phyloP scores from a whole-genome alignment of 2,113 vertebrate species.

The Variabilichromis moorii region DNA sequence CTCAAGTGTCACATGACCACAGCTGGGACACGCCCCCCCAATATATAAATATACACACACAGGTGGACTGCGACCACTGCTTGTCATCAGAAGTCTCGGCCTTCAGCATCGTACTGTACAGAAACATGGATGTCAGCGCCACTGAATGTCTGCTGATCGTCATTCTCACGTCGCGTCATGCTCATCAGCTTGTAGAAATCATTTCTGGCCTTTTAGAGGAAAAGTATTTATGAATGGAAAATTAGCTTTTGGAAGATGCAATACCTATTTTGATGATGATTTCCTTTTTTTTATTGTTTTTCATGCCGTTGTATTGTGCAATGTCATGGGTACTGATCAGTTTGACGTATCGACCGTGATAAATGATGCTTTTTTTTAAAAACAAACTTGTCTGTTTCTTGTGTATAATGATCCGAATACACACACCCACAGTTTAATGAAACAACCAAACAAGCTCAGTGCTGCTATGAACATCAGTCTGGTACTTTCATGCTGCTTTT shows the following conservation, averaged over 20 bases:
- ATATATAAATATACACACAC: neutral
- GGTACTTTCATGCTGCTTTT: neutral
- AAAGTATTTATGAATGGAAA: slow-evolving; percentile 69
- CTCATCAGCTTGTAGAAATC: slow-evolving; percentile 33
- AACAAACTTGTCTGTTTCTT: neutral
- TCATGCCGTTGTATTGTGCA: slow-evolving; percentile 72
- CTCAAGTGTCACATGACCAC: neutral
- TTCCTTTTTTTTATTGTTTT: slow-evolving; percentile 27
- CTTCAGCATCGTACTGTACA: slow-evolving; percentile 67
- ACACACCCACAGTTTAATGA: neutral
- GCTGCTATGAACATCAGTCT: neutral
- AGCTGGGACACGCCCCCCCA: neutral
- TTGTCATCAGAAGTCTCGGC: slow-evolving; percentile 19
- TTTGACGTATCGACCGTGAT: slow-evolving; percentile 48
- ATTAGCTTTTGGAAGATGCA: slow-evolving; percentile 66
- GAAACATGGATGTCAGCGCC: slow-evolving; percentile 16
- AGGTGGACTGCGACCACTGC: neutral
- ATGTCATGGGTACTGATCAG: slow-evolving; percentile 63
- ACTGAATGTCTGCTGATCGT: slow-evolving; percentile 66
- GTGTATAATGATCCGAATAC: neutral
- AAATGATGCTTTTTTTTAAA: slow-evolving; percentile 52
- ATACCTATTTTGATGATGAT: slow-evolving; percentile 65
- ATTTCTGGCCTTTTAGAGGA: slow-evolving; percentile 52
- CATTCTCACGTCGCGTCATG: slow-evolving; percentile 30
- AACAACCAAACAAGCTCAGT: neutral